A percentile compares a stretch with the other conserved stretches of the same genome.
These are phyloP conservation scores for Itoplectis maculator DNA, from an alignment of 2,888 invertebrate genomes.

Conservation along the genomic window DNA sequence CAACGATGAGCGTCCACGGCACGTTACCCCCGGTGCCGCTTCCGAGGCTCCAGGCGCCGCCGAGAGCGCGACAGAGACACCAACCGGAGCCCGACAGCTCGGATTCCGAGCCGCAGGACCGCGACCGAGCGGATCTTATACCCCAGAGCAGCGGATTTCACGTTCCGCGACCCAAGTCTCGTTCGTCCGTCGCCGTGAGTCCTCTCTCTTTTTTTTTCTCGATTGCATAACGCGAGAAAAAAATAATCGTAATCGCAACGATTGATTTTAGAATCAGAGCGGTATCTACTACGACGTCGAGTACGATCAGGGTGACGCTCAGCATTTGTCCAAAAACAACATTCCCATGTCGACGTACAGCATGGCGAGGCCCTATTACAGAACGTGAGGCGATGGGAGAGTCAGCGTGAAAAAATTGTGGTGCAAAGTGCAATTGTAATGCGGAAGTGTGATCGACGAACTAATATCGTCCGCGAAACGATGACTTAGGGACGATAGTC, in stretches of 20 bases:
- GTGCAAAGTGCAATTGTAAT: constrained; percentile 55
- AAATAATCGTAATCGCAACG: no score
- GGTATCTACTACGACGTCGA: constrained; percentile 96
- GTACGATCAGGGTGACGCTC: constrained; percentile 89
- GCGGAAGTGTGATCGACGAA: constrained; percentile 31
- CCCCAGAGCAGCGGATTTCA: constrained; percentile 88
- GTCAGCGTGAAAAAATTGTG: background rate
- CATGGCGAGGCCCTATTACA: constrained; percentile 89
- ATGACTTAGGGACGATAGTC: constrained; percentile 13
- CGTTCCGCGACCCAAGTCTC: constrained; percentile 93
- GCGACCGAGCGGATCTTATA: constrained; percentile 92
- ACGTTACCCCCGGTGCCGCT: constrained; percentile 90
- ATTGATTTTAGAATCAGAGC: constrained; percentile 91
- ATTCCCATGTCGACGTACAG: constrained; percentile 94
- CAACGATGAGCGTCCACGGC: constrained; percentile 86
- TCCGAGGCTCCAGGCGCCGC: constrained; percentile 86
- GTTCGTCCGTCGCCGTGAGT: constrained; percentile 89
- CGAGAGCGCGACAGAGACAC: constrained; percentile 78
- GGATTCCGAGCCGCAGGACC: constrained; percentile 85
- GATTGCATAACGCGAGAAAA: no score
- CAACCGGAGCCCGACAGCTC: constrained; percentile 83
- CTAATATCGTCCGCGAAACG: constrained; percentile 18
- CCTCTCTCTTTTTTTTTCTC: background rate
- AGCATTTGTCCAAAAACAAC: constrained; percentile 86
- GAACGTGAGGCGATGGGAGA: constrained; percentile 85